Conservation (phyloP, 2,888 invertebrate genomes). For the Phortica magna region DNA sequence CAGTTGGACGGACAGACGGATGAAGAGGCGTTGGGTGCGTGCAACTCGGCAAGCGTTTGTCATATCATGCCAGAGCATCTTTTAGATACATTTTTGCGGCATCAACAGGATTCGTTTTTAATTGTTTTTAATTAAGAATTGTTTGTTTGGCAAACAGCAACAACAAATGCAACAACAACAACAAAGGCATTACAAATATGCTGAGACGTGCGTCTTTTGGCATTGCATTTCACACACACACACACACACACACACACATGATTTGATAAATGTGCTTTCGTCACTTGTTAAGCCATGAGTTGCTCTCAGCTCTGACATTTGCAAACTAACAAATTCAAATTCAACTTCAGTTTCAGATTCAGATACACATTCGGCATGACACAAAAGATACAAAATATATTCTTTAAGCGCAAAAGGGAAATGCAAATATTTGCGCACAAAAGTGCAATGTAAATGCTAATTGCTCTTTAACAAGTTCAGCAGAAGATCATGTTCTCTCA, state of each 20-base stretch:
- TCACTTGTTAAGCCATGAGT: too few relatives aligned
- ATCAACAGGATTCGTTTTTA: conserved; percentile 66
- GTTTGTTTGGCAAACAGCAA: conserved; percentile 67
- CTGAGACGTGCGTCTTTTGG: not conserved
- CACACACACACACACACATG: not conserved
- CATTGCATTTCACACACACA: not conserved
- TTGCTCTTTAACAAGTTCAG: not conserved
- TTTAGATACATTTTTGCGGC: conserved; percentile 8
- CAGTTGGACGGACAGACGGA: not conserved
- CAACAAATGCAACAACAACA: conserved; percentile 5
- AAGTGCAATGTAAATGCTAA: not conserved
- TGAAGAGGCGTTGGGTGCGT: not conserved
- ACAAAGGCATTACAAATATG: conserved; percentile 36
- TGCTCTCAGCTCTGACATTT: too few relatives aligned
- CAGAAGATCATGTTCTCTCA: not conserved
- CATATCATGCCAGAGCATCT: not conserved
- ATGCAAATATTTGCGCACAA: too few relatives aligned
- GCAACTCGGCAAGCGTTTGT: not conserved
- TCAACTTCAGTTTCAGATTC: not conserved
- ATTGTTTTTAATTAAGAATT: conserved; percentile 74
- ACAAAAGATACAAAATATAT: not conserved
- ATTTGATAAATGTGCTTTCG: too few relatives aligned
- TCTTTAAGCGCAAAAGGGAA: not conserved
- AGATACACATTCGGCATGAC: too few relatives aligned
- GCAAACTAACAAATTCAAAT: too few relatives aligned